phyloP scores from a whole-genome alignment of 1,140 invertebrate genomes.

The Spodoptera litura region DNA sequence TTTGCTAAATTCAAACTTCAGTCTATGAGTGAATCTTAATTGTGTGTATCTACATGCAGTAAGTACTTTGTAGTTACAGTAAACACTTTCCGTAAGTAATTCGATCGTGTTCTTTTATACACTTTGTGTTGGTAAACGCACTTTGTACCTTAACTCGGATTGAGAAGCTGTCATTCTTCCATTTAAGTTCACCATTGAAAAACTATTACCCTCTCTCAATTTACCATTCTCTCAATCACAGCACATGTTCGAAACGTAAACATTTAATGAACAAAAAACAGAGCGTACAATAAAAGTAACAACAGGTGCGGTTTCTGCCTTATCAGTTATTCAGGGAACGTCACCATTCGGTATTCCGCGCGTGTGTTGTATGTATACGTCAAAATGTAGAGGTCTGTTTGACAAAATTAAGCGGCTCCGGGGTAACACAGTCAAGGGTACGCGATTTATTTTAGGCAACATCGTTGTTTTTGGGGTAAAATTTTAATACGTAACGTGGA shows the following conservation, averaged over 20 bases:
- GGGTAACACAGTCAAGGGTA: constrained; percentile 34
- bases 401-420: constrained; percentile 61
- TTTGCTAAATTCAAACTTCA: too few species aligned
- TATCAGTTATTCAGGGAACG: constrained; percentile 65
- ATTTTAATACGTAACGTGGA: constrained; percentile 32
- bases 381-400: constrained; percentile 63
- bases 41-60: too few species aligned
- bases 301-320: constrained; percentile 61
- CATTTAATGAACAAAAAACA: constrained; percentile 49
- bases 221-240: constrained; percentile 13
- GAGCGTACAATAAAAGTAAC: constrained; percentile 43
- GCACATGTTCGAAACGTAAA: constrained; percentile 39
- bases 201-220: too few species aligned
- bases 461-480: constrained; percentile 39
- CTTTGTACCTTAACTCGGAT: too few species aligned
- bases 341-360: constrained; percentile 67
- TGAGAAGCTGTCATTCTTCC: too few species aligned
- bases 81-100: too few species aligned
- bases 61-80: too few species aligned
- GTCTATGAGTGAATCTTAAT: too few species aligned
- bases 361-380: constrained; percentile 55
- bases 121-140: too few species aligned
- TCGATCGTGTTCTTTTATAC: too few species aligned
- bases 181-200: neutral
- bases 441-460: constrained; percentile 35